Evolutionary conservation across 2,888 invertebrate genomes (phyloP), one percentile per base, ranked within the genome.

Genomic region (Eledona agricola): DNA sequence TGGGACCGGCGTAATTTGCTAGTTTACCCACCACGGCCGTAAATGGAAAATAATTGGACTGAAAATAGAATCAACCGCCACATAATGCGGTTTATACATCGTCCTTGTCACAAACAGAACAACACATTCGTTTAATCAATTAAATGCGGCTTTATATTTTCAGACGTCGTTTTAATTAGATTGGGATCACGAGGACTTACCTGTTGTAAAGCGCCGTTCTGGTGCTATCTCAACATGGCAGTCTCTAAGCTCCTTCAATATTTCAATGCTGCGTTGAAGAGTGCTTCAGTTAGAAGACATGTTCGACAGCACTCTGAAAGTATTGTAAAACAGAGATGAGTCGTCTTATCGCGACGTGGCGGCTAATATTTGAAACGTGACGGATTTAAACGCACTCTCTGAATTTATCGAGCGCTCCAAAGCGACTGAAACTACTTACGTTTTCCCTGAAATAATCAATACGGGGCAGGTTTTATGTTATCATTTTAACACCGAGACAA

Each of bases 191-290:
- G 7, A 6, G 6, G 4, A 13, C 46, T 62, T 58, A 65, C 67
- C 63, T 66, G 63, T 62, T 66, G 59, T 65, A 67, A 38, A 67
- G 65, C 57, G 67, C 67, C 67, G 67, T 67, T 34, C 62, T 66
- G 64, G 52, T 62, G 62, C 61, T 63, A 59, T 64, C 61, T 62
- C 52, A 57, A 54, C 63, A 63, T 64, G 59, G 60, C 63, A 62
- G 60, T 60, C 58, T 37, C 54, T 58, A 59, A 56, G 59, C 57
- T 54, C 49, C 58, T 55, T 65, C 58, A 56, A 58, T 51, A 58
- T 60, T 61, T 58, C 58, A 59, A 57, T 50, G 47, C 32, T 51
- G 4, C 12, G 12, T 23, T 7, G 32, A 38, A 46, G 52, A 19
- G 16, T 25, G 12, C 38, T 40, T 46, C 32, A 52, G 29, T 9